A percentile compares a stretch with the other conserved stretches of the same genome.
phyloP scores from a whole-genome alignment of 2,113 vertebrate genomes.

The Eulacestoma nigropectus region DNA sequence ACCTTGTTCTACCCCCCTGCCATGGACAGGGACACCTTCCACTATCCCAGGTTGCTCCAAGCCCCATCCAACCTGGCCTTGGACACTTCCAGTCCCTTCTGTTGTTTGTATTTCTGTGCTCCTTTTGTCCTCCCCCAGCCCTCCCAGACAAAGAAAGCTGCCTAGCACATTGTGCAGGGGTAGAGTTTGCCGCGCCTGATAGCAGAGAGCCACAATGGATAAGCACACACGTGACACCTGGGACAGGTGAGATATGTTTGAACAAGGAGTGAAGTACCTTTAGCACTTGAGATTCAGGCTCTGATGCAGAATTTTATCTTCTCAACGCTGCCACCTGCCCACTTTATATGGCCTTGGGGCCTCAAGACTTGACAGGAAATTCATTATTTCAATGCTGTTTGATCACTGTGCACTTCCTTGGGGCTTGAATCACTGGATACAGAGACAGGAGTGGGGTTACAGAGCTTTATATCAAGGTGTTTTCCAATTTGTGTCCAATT shows the following conservation, averaged over 20 bases:
- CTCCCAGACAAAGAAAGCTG: background rate
- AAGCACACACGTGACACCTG: background rate
- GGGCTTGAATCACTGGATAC: background rate
- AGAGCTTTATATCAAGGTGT: background rate
- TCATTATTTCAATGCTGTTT: background rate
- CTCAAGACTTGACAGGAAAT: background rate
- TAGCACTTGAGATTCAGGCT: background rate
- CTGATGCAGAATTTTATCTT: background rate
- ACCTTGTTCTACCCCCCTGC: background rate
- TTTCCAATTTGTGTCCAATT: background rate
- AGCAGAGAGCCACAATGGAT: background rate
- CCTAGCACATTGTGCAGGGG: background rate
- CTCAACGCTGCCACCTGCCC: slow-evolving; percentile 1
- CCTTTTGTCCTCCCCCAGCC: background rate
- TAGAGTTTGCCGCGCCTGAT: fast-evolving
- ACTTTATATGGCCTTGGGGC: background rate
- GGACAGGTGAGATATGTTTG: background rate
- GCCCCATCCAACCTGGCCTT: background rate
- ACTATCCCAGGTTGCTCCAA: background rate
- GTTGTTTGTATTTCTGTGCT: background rate
- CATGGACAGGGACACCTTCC: background rate
- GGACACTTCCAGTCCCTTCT: background rate
- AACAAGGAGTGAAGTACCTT: background rate
- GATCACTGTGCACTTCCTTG: slow-evolving; percentile 39
- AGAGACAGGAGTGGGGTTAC: background rate